phyloP scores from a whole-genome alignment of 1,140 invertebrate species.

The Nephila pilipes region DNA sequence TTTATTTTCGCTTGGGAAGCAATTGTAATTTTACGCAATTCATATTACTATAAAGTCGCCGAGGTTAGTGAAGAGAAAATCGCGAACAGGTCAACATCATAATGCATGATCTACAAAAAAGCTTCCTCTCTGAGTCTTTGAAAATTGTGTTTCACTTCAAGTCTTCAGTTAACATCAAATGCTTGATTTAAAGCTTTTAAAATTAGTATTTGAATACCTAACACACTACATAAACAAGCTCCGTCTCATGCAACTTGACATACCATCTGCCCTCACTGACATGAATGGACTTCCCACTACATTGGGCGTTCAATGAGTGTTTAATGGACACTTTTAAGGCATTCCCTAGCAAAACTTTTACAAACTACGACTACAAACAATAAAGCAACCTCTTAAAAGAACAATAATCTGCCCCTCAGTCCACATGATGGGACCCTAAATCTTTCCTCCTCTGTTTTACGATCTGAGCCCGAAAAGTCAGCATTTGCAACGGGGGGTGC shows the following conservation, averaged over 20 bases:
- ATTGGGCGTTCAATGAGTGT: neutral
- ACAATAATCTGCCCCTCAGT: conserved; percentile 22
- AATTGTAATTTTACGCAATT: no score
- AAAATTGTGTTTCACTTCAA: no score
- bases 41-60: no score
- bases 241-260: neutral
- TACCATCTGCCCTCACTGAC: neutral
- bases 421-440: neutral
- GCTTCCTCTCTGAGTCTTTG: no score
- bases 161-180: neutral
- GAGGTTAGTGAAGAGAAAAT: no score
- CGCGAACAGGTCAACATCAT: no score
- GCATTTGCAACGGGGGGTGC: neutral
- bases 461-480: conserved; percentile 29
- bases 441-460: conserved; percentile 11
- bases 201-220: neutral
- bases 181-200: neutral
- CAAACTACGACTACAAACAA: neutral
- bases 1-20: no score
- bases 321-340: conserved; percentile 10
- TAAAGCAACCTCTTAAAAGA: conserved; percentile 41
- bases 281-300: neutral
- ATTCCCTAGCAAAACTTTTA: neutral
- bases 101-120: no score
- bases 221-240: neutral